Evolutionary conservation across 1,140 invertebrate species (phyloP), one percentile per base, ranked within the genome.

Genomic region (Bradysia coprophila): DNA sequence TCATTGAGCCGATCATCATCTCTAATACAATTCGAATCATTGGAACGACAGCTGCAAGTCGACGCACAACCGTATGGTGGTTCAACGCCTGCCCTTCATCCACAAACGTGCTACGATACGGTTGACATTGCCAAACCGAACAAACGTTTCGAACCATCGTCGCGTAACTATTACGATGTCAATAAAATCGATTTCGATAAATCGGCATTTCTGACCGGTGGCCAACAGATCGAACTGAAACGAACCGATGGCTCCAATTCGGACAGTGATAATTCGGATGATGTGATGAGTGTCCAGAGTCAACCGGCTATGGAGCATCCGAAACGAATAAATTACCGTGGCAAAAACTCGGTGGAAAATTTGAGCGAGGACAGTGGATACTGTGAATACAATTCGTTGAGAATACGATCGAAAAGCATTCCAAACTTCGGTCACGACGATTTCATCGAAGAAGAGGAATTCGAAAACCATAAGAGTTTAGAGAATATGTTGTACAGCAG

Each of bases 21-120:
- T 41, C 63, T 87, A 21, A 64, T 84, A 20, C 81, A 85, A 56
- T 87, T 87, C 55, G 82, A 86, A 56, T 81, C 73, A 0, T 60
- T 86, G 39, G 58, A 61, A 39, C 45, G 57, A 0, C 58, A 61
- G 33, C 34, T 61, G 19, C 43, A 60, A 37, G 19, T 13, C 3
- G 20, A 38, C 21, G 38, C 21, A 11, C 11, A 22, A 10, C n/a
- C 38, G 23, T 39, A 22, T 39, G 38, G 38, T 23, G 38, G 38
- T n/a, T 22, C 21, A 21, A 21, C 38, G 9, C 38, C 38, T 22
- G 62, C 57, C 16, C 21, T 63, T 13, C 19, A 39, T 62, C 57
- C 42, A 48, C 43, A 40, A 45, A 6, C n/a, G 33, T 5, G 9
- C 9, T 18, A 46, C 6, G 43, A 40, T 16, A 48, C 46, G 6